These are phyloP conservation scores for Megalurothrips usitatus DNA, from an alignment of 2,888 invertebrate genomes.

Conservation along the genomic window DNA sequence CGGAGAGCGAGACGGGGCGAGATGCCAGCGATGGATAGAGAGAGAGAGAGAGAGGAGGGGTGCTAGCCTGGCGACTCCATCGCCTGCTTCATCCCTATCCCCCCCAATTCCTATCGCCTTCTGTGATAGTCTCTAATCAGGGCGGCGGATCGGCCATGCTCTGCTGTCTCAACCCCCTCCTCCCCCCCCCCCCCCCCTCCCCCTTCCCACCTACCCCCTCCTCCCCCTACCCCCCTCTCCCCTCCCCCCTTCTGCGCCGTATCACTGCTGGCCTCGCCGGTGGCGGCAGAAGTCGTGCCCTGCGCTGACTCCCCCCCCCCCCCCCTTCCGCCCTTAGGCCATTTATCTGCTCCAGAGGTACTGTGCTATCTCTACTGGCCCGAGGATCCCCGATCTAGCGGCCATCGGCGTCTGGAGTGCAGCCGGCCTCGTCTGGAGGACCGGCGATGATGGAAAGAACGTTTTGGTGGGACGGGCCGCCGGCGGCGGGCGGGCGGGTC, in stretches of 20 bases:
- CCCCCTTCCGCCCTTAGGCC: neutral
- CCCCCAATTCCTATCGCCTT: neutral
- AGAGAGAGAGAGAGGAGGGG: too few species aligned
- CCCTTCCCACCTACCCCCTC: neutral
- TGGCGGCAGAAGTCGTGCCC: too few species aligned
- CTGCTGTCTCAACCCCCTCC: neutral
- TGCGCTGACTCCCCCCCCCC: too few species aligned
- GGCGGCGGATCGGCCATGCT: neutral
- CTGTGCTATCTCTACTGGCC: neutral
- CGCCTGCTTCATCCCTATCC: neutral
- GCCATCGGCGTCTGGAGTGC: too few species aligned
- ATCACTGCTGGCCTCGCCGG: too few species aligned
- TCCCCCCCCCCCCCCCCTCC: neutral
- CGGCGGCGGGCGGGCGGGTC: too few species aligned
- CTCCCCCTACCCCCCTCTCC: neutral
- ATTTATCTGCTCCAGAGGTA: neutral
- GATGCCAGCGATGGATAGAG: too few species aligned
- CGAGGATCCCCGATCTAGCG: neutral
- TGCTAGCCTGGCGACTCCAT: too few species aligned
- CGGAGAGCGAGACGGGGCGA: too few species aligned
- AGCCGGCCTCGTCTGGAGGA: too few species aligned
- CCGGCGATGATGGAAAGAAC: too few species aligned
- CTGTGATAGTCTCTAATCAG: slow-evolving; percentile 14
- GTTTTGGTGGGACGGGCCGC: too few species aligned
- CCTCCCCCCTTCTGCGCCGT: neutral